Evolutionary conservation across 2,888 invertebrate species (phyloP).

Genomic region (Zootermopsis nevadensis): DNA sequence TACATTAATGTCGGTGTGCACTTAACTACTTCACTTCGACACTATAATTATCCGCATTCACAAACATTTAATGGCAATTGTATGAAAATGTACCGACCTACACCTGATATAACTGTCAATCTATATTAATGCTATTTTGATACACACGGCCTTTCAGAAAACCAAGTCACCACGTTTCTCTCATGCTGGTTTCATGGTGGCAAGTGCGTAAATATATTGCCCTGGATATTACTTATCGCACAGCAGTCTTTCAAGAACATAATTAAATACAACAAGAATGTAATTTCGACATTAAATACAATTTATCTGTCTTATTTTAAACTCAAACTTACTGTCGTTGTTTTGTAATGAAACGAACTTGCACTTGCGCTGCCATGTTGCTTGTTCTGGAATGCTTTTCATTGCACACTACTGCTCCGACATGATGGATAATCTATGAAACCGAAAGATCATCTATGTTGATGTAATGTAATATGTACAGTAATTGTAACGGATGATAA

Average conservation of each 20-base stretch:
- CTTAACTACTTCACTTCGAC: too few species aligned
- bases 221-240: background rate
- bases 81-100: background rate
- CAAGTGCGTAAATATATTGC: background rate
- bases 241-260: background rate
- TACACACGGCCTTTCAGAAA: background rate
- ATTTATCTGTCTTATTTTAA: background rate
- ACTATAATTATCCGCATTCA: background rate
- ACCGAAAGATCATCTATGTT: too few species aligned
- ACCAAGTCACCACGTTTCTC: background rate
- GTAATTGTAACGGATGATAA: too few species aligned
- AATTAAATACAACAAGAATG: background rate
- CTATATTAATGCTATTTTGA: background rate
- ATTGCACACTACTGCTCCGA: background rate
- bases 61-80: background rate
- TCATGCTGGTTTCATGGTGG: background rate
- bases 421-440: too few species aligned
- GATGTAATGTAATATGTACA: too few species aligned
- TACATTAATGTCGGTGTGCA: background rate
- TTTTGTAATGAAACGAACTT: conserved; percentile 83
- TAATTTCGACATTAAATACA: background rate
- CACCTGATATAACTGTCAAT: background rate
- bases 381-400: background rate
- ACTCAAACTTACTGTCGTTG: conserved; percentile 77
- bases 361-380: conserved; percentile 65